These are phyloP conservation scores for Himalopsyche kuldschensis DNA, from an alignment of 2,888 invertebrate genomes.

Conservation along the genomic window DNA sequence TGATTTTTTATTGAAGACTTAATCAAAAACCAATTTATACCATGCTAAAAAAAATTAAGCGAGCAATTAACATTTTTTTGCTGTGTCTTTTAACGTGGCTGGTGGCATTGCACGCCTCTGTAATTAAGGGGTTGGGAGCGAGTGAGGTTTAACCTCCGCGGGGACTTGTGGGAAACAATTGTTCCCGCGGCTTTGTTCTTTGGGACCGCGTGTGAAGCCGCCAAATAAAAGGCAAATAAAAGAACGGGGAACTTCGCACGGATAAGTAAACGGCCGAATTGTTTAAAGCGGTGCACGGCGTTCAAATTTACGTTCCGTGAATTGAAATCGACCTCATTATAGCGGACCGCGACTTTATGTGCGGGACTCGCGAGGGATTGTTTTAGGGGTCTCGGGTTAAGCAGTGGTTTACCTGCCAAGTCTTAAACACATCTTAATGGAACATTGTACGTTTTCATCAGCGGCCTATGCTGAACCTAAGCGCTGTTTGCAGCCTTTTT, in stretches of 20 bases:
- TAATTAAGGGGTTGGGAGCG: background rate
- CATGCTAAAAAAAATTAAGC: too few species aligned
- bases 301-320: conserved; percentile 36
- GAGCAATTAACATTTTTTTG: too few species aligned
- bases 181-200: background rate
- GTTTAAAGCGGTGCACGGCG: conserved; percentile 37
- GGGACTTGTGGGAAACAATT: background rate
- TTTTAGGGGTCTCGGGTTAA: background rate
- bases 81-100: too few species aligned
- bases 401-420: background rate
- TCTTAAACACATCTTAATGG: too few species aligned
- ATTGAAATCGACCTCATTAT: conserved; percentile 39
- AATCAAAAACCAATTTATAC: too few species aligned
- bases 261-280: conserved; percentile 31
- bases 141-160: background rate
- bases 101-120: background rate
- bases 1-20: too few species aligned
- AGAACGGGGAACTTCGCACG: background rate
- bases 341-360: conserved; percentile 3
- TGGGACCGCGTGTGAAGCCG: background rate
- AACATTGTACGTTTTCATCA: too few species aligned
- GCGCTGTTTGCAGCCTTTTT: too few species aligned
- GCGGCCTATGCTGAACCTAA: too few species aligned
- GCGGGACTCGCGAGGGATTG: background rate
- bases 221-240: background rate